These are phyloP conservation scores for Hylyphantes graminicola DNA, from an alignment of 1,140 invertebrate genomes.

Conservation along the genomic window DNA sequence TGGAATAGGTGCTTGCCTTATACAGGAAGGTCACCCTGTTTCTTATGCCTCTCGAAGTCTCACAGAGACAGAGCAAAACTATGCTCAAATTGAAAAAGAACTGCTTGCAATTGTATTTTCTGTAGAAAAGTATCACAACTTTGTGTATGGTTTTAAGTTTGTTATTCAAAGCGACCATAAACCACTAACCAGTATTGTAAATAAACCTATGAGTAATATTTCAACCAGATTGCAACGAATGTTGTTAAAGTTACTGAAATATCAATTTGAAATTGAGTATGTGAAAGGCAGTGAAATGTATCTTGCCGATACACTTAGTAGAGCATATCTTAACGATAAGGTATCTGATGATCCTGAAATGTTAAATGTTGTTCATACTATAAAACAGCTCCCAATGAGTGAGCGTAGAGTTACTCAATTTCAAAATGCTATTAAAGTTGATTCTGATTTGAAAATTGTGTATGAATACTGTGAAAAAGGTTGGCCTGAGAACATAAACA, in stretches of 20 bases:
- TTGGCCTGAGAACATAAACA: slow-evolving; percentile 57
- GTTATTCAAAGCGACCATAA: slow-evolving; percentile 66
- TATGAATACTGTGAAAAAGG: slow-evolving; percentile 25
- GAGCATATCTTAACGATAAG: slow-evolving; percentile 43
- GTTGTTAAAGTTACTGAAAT: slow-evolving; percentile 43
- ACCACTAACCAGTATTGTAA: slow-evolving; percentile 55
- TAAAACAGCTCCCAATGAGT: slow-evolving; percentile 9
- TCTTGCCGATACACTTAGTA: slow-evolving; percentile 52
- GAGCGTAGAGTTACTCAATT: slow-evolving; percentile 9
- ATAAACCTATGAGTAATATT: slow-evolving; percentile 54
- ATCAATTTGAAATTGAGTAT: slow-evolving; percentile 45
- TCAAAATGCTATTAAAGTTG: background rate
- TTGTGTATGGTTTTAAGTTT: slow-evolving; percentile 66
- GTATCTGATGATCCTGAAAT: background rate
- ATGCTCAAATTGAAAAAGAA: slow-evolving; percentile 70
- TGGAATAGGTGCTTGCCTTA: slow-evolving; percentile 18
- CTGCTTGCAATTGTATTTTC: slow-evolving; percentile 70
- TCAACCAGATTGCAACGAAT: slow-evolving; percentile 45
- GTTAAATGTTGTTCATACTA: slow-evolving; percentile 3
- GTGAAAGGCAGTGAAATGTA: slow-evolving; percentile 33
- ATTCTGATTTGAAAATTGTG: slow-evolving; percentile 2
- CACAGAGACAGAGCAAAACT: slow-evolving; percentile 68
- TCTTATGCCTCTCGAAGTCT: slow-evolving; percentile 69
- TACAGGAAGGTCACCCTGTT: slow-evolving; percentile 63
- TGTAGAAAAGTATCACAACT: slow-evolving; percentile 68